phyloP scores from a whole-genome alignment of 2,113 vertebrate genomes.

The Coregonus clupeaformis region DNA sequence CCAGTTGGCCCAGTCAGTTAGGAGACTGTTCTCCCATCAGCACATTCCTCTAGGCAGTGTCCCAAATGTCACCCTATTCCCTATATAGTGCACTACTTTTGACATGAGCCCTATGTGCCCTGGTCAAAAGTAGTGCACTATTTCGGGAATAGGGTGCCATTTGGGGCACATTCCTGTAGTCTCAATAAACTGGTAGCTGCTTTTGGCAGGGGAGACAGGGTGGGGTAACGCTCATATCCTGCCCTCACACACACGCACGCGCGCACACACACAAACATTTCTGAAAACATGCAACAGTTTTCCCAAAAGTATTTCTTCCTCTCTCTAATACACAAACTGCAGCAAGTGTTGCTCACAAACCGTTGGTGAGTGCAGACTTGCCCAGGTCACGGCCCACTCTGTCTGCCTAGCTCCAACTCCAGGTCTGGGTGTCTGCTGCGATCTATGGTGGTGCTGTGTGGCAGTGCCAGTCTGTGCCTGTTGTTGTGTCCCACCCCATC shows the following conservation, averaged over 20 bases:
- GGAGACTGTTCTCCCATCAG: constrained; percentile 65
- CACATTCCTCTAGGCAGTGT: not conserved
- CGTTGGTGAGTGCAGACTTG: not conserved
- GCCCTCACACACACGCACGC: constrained; percentile 48
- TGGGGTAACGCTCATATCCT: constrained; percentile 73
- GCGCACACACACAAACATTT: constrained; percentile 27
- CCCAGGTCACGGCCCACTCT: constrained; percentile 13
- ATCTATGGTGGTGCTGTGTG: constrained; percentile 5
- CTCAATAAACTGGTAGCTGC: constrained; percentile 59
- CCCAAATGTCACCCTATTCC: too few species aligned
- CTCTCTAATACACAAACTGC: not conserved
- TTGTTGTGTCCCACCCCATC: constrained; percentile 53
- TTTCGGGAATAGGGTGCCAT: too few species aligned
- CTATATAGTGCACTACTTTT: too few species aligned
- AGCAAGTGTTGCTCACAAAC: constrained; percentile 59
- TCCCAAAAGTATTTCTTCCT: not conserved
- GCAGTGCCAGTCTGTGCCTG: constrained; percentile 63
- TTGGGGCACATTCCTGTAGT: constrained; percentile 8
- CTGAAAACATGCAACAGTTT: not conserved
- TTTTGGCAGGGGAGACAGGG: constrained; percentile 63
- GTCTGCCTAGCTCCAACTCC: constrained; percentile 42
- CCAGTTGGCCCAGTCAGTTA: constrained; percentile 63
- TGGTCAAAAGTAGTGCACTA: too few species aligned
- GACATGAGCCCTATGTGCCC: too few species aligned
- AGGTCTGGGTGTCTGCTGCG: constrained; percentile 16